Evolutionary conservation across 2,888 invertebrate genomes (phyloP).

Genomic region (Trachelus troglodyta): DNA sequence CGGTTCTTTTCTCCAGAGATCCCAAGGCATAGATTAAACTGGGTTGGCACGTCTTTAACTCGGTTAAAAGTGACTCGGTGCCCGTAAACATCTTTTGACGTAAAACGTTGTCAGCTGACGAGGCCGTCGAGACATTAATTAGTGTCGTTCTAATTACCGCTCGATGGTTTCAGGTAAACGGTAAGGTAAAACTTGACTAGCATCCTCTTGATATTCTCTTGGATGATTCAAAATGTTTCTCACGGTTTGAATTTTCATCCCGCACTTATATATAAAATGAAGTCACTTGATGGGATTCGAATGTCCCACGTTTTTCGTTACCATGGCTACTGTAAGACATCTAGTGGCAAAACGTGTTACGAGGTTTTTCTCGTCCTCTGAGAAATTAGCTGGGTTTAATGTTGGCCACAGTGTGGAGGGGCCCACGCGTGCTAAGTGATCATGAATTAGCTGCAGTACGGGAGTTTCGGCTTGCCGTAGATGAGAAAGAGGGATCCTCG

Average conservation of each 20-base stretch:
- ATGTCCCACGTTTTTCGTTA: no score
- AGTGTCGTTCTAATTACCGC: conserved; percentile 41
- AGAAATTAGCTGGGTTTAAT: conserved; percentile 53
- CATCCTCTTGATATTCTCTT: no score
- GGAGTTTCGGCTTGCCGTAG: conserved; percentile 1
- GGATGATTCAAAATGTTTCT: no score
- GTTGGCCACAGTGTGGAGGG: conserved; percentile 52
- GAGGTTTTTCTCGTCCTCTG: no score
- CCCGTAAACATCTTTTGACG: conserved; percentile 56
- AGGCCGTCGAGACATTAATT: conserved; percentile 50
- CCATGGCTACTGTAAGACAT: no score
- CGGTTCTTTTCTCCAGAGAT: no score
- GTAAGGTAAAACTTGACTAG: no score
- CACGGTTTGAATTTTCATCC: no score
- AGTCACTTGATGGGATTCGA: no score
- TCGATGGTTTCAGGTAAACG: no score
- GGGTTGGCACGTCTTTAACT: conserved; percentile 56
- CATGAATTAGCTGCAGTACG: conserved; percentile 52
- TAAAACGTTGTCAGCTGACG: conserved; percentile 44
- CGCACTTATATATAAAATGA: no score
- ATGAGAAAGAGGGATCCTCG: conserved; percentile 15
- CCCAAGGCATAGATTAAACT: conserved; percentile 31
- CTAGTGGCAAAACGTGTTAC: no score
- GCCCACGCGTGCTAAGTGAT: conserved; percentile 47
- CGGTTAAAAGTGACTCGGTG: conserved; percentile 52